Evolutionary conservation across 2,113 vertebrate genomes (phyloP), one percentile per base, ranked within the genome.

Genomic region (Opisthocomus hoazin): DNA sequence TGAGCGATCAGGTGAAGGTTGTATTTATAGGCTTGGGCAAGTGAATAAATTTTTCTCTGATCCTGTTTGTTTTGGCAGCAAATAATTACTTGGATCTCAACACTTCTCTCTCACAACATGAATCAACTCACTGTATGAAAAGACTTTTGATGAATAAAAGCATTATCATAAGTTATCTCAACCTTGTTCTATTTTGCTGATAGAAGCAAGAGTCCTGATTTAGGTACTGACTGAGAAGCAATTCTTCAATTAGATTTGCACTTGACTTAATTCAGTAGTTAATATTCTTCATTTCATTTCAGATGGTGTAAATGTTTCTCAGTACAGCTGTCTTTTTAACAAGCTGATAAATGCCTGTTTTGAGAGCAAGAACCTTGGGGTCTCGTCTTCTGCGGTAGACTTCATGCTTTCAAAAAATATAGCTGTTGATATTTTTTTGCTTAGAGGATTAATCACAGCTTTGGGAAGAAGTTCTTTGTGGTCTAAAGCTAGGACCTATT

Each of bases 381-480:
- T 99, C 13, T 99, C 98, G 2, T 98, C 98, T 57, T 98, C 98
- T 65, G 97, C 98, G 10, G 97, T 98, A 81, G 98, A 99, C 74
- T 99, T 99, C 88, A 99, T 99, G 99, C 94, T 99, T 80, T 97
- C 97, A 65, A 99, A 98, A 93, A 98, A 96, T 7, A 97, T 99
- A 51, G 60, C 97, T 24, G 89, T 99, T 66, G 98, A 99, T 69
- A 95, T 94, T 57, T 48, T 81, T 37, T 90, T 98, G 87, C 98
- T 99, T 51, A 98, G 98, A 96, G 97, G 75, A 50, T 98, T 99
- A 93, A 98, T 99, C 74, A 98, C 98, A 81, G 98, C 98, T 96
- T 98, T 99, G 93, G 99, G 98, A 96, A 99, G 98, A 93, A 99
- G 98, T 68, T 98, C 98, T 97, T 94, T 98, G 50, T 99, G 99